phyloP scores from a whole-genome alignment of 2,888 invertebrate species.

The Morpho achilles region DNA sequence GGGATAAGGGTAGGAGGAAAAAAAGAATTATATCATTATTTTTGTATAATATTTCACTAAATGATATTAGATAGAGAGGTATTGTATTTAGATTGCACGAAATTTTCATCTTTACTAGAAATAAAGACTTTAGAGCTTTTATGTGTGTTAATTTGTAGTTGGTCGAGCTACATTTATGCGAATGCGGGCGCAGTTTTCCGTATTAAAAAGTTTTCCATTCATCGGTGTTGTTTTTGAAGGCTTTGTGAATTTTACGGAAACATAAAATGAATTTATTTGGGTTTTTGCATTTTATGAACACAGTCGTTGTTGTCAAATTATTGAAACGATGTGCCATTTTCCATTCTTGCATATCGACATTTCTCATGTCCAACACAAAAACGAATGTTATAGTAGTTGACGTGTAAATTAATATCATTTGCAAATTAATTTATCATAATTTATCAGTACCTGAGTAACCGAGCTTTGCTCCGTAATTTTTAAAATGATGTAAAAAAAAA shows the following conservation, averaged over 20 bases:
- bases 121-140: background rate
- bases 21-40: too few relatives aligned
- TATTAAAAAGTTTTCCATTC: constrained; percentile 9
- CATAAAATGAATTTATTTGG: constrained; percentile 9
- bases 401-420: too few relatives aligned
- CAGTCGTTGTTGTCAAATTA: background rate
- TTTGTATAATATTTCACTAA: too few relatives aligned
- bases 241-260: constrained; percentile 8
- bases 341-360: constrained; percentile 2
- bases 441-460: too few relatives aligned
- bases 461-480: too few relatives aligned
- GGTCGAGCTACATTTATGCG: constrained; percentile 2
- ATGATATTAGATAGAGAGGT: too few relatives aligned
- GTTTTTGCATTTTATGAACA: constrained; percentile 3
- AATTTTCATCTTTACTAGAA: background rate
- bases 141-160: constrained; percentile 3
- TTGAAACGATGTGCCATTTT: constrained; percentile 4
- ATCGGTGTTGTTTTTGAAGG: constrained; percentile 10
- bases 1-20: too few relatives aligned
- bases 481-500: too few relatives aligned
- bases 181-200: constrained; percentile 5
- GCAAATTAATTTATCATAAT: too few relatives aligned
- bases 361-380: background rate
- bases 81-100: too few relatives aligned
- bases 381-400: too few relatives aligned